These are phyloP conservation scores for Myopa testacea DNA, from an alignment of 2,888 invertebrate genomes.

Conservation along the genomic window DNA sequence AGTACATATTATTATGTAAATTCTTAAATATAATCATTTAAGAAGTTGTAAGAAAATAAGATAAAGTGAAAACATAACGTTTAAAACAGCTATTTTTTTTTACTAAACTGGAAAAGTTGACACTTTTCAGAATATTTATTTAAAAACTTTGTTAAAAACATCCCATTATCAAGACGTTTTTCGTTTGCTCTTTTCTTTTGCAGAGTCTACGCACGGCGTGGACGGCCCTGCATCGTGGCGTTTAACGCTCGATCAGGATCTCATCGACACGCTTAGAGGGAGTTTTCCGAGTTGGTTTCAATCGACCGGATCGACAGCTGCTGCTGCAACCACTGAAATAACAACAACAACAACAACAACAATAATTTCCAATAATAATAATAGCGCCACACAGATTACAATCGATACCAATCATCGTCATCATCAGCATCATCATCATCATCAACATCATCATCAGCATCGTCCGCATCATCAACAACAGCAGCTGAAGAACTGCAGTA, in stretches of 20 bases:
- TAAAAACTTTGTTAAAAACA: too few species aligned
- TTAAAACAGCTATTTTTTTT: too few species aligned
- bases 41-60: too few species aligned
- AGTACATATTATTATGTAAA: too few species aligned
- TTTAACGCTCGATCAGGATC: constrained; percentile 91
- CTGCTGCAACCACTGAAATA: constrained; percentile 54
- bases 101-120: too few species aligned
- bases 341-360: constrained; percentile 46
- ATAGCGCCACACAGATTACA: constrained; percentile 47
- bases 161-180: too few species aligned
- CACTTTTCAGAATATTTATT: too few species aligned
- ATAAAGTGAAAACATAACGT: too few species aligned
- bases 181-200: constrained; percentile 55
- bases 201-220: constrained; percentile 84
- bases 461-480: constrained; percentile 35
- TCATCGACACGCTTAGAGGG: constrained; percentile 90
- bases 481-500: constrained; percentile 10
- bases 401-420: constrained; percentile 47
- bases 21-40: too few species aligned
- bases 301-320: constrained; percentile 56
- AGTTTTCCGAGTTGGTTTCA: constrained; percentile 96
- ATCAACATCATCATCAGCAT: constrained; percentile 37
- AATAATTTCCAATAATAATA: constrained; percentile 40
- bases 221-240: constrained; percentile 88
- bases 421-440: constrained; percentile 30